Base-by-base conservation (phyloP, 2,113 vertebrate genomes). In the Solea solea region DNA sequence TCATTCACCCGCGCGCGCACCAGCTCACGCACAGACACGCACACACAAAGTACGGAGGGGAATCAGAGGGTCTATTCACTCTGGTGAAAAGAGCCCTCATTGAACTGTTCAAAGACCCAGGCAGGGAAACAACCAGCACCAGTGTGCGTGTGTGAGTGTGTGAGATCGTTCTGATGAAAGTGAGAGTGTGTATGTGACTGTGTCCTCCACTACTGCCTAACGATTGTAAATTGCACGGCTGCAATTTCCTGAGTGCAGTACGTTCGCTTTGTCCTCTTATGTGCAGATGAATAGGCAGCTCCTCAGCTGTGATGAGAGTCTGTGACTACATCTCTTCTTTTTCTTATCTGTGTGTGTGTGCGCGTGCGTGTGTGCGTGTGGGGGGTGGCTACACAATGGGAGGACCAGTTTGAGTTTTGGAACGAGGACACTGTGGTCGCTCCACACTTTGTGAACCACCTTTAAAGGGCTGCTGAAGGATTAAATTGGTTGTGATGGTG, bases 241-340 rank as follows among this genome's bases (percentile, higher is more conserved):
- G 84, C 82, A 86, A 85, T 89, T 91, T 92, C 84, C 85, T 90
- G 84, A 88, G 86, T 85, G 88, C 72, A 76, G 81, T 64, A 15
- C 71, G 61, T 84, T 91, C 73, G 78, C 89, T 88, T 90, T 91
- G 86, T 89, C 88, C 85, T 90, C 82, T 92, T 88, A 88, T 89
- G 82, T 83, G 84, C 89, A 91, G 89, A 88, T 92, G 91, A 93
- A 91, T 90, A 89, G 90, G 88, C 91, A 89, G 82, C 88, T 85
- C 90, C 86, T 93, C 90, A 88, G 82, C 90, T 90, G 87, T 89
- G 88, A 91, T 78, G 80, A 83, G 84, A 89, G 80, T 62, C 78
- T 86, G 77, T 74, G 58, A 84, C 88, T 86, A 86, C 72, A 69
- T 78, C 82, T 78, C 78, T 28, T 68, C 9, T 77, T 41, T 28